Evolutionary conservation across 2,888 invertebrate species (phyloP), one percentile per base, ranked within the genome.

Genomic region (Leptopilina syphax): DNA sequence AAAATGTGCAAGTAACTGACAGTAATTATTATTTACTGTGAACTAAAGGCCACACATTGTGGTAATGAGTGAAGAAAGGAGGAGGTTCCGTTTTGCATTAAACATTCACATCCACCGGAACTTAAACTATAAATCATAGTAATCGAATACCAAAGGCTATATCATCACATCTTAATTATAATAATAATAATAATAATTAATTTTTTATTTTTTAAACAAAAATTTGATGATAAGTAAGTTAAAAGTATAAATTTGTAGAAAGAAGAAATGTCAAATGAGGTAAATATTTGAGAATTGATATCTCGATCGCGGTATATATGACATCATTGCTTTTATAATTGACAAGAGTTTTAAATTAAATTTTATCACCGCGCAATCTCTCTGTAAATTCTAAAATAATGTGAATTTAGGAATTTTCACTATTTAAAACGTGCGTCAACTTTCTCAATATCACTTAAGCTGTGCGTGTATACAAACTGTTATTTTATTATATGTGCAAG

Each of bases 11-110:
- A 41, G 66, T 41, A 70, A 70, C 13, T 70, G 68, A 24, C 68
- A 50, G 50, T 50, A 70, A 70, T 70, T 70, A 70, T 70, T 70
- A 44, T 44, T 44, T 44, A 10, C 13, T 47, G 24, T 70, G 68
- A 70, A 50, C 50, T 12, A 9, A 67, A 67, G 41, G 44, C 66
- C 44, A 67, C 66, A 67, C 44, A 67, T 67, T 44, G 68, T 44
- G 68, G 50, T 70, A 54, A 70, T 24, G 68, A 70, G 68, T 60
- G 60, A 50, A 70, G 68, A 70, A 70, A 70, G 50, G 7, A 54
- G 68, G 27, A 54, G 50, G 50, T 54, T 54, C 68, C 68, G 68
- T 70, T 70, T 50, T 54, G 50, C 27, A 27, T 70, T n/a, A 13
- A n/a, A 60, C 6, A 50, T 27, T 12, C 47, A 27, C 10, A 70